These are phyloP conservation scores for Macrotis lagotis DNA, from an alignment of 2,113 vertebrate species.

Conservation along the genomic window DNA sequence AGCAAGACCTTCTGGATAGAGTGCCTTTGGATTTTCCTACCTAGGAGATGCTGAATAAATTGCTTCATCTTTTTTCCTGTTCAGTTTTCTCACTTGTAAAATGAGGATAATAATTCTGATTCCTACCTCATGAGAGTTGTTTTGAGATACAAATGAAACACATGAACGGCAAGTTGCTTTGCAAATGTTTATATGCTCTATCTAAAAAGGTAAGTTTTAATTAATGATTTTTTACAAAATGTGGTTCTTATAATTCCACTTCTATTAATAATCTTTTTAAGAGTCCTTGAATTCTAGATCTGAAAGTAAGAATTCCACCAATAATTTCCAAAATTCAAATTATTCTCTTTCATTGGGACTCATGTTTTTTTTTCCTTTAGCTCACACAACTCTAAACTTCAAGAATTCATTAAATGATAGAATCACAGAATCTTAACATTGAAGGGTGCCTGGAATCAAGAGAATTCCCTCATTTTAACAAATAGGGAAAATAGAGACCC, in stretches of 20 bases:
- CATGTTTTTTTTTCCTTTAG: slow-evolving; percentile 54
- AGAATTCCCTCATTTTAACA: slow-evolving; percentile 22
- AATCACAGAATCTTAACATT: slow-evolving; percentile 1
- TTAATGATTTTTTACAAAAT: neutral
- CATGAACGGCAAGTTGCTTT: too few relatives aligned
- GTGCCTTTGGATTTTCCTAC: too few relatives aligned
- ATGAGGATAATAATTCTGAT: too few relatives aligned
- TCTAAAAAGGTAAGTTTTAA: too few relatives aligned
- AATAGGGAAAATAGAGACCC: slow-evolving; percentile 37
- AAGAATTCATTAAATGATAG: slow-evolving; percentile 31
- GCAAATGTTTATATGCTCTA: too few relatives aligned
- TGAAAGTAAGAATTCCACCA: slow-evolving; percentile 34
- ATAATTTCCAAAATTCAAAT: slow-evolving; percentile 31
- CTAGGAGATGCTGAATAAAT: too few relatives aligned
- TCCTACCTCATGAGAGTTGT: too few relatives aligned
- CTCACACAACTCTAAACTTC: slow-evolving; percentile 10
- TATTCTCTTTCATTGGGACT: slow-evolving; percentile 29
- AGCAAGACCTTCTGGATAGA: too few relatives aligned
- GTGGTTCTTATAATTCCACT: neutral
- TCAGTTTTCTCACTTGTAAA: too few relatives aligned
- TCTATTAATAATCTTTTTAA: neutral
- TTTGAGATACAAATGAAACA: too few relatives aligned
- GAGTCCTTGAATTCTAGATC: neutral
- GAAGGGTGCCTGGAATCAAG: slow-evolving; percentile 7
- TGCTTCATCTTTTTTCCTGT: too few relatives aligned